Conservation (phyloP, 2,113 vertebrate species). For the Alosa alosa region DNA sequence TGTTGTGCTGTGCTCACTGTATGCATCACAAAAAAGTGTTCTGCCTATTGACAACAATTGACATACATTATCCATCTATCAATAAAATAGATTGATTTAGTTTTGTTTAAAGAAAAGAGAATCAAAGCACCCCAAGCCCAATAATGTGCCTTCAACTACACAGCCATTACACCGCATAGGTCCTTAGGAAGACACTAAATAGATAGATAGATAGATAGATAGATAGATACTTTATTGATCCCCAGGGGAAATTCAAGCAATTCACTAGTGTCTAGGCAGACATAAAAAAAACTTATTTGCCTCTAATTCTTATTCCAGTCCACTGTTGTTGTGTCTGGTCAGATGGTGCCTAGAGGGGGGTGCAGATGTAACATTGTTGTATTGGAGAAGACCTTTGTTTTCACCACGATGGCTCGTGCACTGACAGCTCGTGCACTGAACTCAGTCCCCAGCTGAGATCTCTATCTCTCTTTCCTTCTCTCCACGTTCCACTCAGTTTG, state of each 20-base stretch:
- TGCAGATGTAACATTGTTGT: neutral
- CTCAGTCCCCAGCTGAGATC: slow-evolving; percentile 17
- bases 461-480: neutral
- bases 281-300: neutral
- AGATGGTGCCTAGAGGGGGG: neutral
- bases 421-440: neutral
- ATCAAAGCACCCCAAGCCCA: neutral
- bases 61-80: neutral
- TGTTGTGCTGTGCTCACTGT: neutral
- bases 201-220: too few relatives aligned
- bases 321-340: neutral
- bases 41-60: neutral
- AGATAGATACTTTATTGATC: too few relatives aligned
- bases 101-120: neutral
- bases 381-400: slow-evolving; percentile 2
- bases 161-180: neutral
- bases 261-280: neutral
- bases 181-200: slow-evolving; percentile 5
- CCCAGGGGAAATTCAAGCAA: too few relatives aligned
- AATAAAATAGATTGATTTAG: neutral
- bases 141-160: neutral
- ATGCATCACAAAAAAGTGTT: neutral
- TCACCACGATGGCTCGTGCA: neutral
- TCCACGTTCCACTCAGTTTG: neutral
- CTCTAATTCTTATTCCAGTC: neutral